Percentiles rank a stretch among this genome's conserved stretches.
phyloP scores from a whole-genome alignment of 2,113 vertebrate genomes.

The Xiphophorus hellerii region DNA sequence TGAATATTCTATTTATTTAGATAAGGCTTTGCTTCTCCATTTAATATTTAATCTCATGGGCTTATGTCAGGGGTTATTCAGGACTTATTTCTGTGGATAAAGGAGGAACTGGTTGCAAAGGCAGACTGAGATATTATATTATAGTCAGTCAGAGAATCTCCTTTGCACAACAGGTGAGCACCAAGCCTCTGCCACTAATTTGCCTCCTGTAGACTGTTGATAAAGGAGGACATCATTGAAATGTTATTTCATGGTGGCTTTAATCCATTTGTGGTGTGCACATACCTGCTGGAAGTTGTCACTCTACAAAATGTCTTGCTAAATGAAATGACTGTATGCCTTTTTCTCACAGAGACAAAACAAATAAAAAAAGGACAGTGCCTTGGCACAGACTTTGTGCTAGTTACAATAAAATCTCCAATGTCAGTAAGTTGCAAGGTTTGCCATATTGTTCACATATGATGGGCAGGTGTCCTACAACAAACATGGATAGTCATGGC shows the following conservation, averaged over 20 bases:
- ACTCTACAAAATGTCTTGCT: neutral
- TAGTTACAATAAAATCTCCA: too few relatives aligned
- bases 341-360: neutral
- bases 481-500: too few relatives aligned
- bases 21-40: constrained; percentile 18
- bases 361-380: neutral
- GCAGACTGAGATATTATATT: neutral
- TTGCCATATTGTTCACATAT: too few relatives aligned
- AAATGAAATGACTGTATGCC: neutral
- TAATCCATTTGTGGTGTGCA: too few relatives aligned
- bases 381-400: neutral
- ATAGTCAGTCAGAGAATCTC: neutral
- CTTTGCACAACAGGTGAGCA: neutral
- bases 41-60: constrained; percentile 45
- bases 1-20: constrained; percentile 17
- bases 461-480: too few relatives aligned
- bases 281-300: neutral
- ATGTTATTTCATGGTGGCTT: neutral
- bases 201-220: too few relatives aligned
- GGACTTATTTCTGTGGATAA: too few relatives aligned
- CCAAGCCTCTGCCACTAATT: too few relatives aligned
- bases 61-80: constrained; percentile 45
- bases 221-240: too few relatives aligned
- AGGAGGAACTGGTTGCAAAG: too few relatives aligned
- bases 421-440: too few relatives aligned